A percentile compares a stretch with the other conserved stretches of the same genome.
These are phyloP conservation scores for Chrysolina americana DNA, from an alignment of 2,888 invertebrate genomes.

Conservation along the genomic window DNA sequence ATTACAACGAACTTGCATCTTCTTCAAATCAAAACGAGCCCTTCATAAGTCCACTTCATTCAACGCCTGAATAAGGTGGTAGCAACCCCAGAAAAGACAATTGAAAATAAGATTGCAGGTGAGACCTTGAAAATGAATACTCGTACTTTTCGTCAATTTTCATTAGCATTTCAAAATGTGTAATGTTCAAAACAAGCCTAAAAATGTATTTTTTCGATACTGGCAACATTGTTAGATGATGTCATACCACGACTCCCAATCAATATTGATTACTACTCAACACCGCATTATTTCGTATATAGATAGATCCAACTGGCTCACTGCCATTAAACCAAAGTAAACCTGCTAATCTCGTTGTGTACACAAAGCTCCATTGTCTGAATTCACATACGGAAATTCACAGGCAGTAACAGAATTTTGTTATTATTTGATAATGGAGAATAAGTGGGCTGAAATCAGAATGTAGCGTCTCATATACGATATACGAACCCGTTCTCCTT, in stretches of 20 bases:
- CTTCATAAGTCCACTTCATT: too few species aligned
- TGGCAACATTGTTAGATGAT: background rate
- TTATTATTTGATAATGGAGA: background rate
- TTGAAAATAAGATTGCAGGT: too few species aligned
- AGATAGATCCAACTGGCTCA: background rate
- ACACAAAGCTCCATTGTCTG: conserved; percentile 1
- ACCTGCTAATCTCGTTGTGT: background rate
- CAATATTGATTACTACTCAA: background rate
- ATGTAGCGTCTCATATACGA: too few species aligned
- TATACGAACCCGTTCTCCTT: too few species aligned
- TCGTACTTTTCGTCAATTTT: too few species aligned
- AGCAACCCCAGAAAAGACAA: too few species aligned
- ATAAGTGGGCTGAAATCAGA: background rate
- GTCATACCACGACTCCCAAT: background rate
- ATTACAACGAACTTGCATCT: too few species aligned
- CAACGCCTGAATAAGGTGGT: too few species aligned
- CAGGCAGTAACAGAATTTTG: background rate
- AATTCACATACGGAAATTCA: background rate
- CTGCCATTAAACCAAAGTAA: conserved; percentile 6
- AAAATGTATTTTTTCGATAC: background rate
- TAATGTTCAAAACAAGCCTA: too few species aligned
- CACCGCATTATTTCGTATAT: background rate
- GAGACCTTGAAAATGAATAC: too few species aligned
- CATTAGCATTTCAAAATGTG: too few species aligned
- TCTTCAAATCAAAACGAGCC: too few species aligned